Evolutionary conservation across 2,113 vertebrate species (phyloP), one percentile per base, ranked within the genome.

Genomic region (Plestiodon gilberti): DNA sequence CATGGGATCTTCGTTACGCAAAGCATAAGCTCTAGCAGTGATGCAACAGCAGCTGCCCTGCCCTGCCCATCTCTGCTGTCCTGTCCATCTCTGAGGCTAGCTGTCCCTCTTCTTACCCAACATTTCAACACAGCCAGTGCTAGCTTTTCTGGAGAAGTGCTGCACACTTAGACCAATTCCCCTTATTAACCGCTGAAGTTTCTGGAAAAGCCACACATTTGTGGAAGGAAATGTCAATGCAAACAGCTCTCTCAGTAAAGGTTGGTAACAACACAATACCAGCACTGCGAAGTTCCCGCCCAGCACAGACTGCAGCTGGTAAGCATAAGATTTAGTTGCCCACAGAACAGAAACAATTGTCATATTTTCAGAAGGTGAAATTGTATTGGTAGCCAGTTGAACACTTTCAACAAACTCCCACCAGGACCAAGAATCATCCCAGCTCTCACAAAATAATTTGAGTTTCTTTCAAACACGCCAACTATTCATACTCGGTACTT

Each of bases 181-280:
- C 64, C 55, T 74, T 62, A 40, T 28, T 30, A 35, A 52, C 38
- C 11, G 78, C 59, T 25, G 28, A 22, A 15, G 2, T 52, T 73
- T 35, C 74, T 40, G 62, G 43, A 84, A 64, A 92, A 92, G 75
- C 81, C 0, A 0, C 78, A 78, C 18, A 35, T 48, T 48, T 67
- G 38, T 30, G 4, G 71, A 77, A 93, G 78, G 83, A 95, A 88
- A 61, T 3, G 25, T 9, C 0, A 8, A 0, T 0, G 6, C 20
- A 35, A 48, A 17, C 81, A 8, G 33, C 86, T 87, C 64, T 38
- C 64, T 20, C 13, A 23, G 55, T 40, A 6, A n/a, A 20, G 14
- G 25, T 84, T 89, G 76, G 15, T 4, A 52, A 83, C 88, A 84
- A 89, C 69, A 93, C 84, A 84, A 91, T 25, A 94, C 83, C 55